Evolutionary conservation across 2,113 vertebrate genomes (phyloP).

Genomic region (Ceuthmochares aereus): DNA sequence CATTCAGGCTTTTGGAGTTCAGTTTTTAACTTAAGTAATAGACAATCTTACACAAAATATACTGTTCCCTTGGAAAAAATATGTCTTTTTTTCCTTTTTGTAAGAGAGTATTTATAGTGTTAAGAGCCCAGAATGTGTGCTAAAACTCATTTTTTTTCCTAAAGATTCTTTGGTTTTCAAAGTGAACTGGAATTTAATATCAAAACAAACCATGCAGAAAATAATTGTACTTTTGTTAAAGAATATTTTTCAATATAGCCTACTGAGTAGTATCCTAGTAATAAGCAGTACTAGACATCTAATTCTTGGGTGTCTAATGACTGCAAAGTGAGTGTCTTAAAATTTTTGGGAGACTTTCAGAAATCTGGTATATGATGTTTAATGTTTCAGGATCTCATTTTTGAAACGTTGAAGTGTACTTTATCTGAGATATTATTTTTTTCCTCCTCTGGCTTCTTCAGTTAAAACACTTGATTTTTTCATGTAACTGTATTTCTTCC

Average conservation of each 20-base stretch:
- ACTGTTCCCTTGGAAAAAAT: slow-evolving; percentile 44
- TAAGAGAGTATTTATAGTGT: neutral
- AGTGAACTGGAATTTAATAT: neutral
- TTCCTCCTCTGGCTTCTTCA: neutral
- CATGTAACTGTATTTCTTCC: neutral
- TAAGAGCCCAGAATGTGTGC: neutral
- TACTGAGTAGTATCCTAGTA: neutral
- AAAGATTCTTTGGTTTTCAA: neutral
- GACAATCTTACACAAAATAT: slow-evolving; percentile 45
- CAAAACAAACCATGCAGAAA: accelerated
- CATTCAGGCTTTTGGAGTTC: slow-evolving; percentile 66
- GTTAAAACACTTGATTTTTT: neutral
- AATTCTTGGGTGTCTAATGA: neutral
- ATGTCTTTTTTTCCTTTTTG: neutral
- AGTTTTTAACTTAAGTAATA: slow-evolving; percentile 62
- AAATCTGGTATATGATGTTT: neutral
- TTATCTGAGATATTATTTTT: neutral
- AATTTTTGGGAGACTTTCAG: neutral
- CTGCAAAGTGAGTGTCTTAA: neutral
- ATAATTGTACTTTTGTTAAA: neutral
- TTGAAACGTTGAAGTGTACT: neutral
- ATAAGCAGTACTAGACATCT: neutral
- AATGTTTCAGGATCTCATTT: neutral
- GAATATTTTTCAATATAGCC: neutral
- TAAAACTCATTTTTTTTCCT: neutral